phyloP scores from a whole-genome alignment of 2,113 vertebrate species.

The Tachysurus vachellii region DNA sequence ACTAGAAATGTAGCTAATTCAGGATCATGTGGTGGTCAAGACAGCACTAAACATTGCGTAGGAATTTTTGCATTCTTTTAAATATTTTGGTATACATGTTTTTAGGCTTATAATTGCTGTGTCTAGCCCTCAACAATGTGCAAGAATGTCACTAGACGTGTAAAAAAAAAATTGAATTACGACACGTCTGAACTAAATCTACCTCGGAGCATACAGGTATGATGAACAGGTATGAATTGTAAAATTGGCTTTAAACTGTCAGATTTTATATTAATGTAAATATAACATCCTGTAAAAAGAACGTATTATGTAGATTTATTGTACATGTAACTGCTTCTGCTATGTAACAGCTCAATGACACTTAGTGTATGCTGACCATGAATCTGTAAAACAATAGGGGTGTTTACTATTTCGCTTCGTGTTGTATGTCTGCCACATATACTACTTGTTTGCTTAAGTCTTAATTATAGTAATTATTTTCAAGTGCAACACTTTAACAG shows the following conservation, averaged over 20 bases:
- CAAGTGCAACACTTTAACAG: not conserved
- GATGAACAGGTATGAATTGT: not conserved
- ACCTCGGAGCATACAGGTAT: not conserved
- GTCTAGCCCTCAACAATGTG: constrained; percentile 26
- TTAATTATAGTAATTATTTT: constrained; percentile 2
- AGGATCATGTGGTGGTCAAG: not conserved
- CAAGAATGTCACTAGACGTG: not conserved
- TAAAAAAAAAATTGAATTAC: not conserved
- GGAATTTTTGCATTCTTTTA: constrained; percentile 22
- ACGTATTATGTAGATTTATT: not conserved
- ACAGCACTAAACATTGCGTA: constrained; percentile 4
- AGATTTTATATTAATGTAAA: not conserved
- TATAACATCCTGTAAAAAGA: constrained; percentile 1
- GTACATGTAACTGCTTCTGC: constrained; percentile 15
- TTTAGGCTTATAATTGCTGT: not conserved
- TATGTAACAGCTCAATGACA: constrained; percentile 2
- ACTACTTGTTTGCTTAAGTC: not conserved
- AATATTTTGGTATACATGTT: constrained; percentile 31
- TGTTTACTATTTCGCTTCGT: constrained; percentile 15
- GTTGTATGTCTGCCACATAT: constrained; percentile 15
- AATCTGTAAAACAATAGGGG: not conserved
- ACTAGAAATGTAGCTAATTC: constrained; percentile 22
- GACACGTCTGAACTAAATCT: not conserved
- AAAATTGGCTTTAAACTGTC: constrained; percentile 8
- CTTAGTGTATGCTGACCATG: not conserved